Base-by-base conservation (phyloP, 53 echinoderm and acorn worm genomes). In the Henricia sp. region DNA sequence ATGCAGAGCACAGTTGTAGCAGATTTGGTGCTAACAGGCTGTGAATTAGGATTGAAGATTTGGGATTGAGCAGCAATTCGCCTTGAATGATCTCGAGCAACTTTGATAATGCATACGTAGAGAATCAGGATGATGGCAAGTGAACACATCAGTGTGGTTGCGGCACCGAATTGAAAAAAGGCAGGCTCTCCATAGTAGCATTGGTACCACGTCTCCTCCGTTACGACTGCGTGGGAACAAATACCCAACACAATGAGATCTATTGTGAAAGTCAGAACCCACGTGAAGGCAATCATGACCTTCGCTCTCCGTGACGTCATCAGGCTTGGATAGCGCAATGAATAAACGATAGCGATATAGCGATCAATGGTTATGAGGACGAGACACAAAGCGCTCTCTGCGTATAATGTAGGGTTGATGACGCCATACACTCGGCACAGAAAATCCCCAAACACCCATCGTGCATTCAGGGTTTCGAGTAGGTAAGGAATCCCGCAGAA, bases 361-460 rank as follows among this genome's bases (percentile, higher is more conserved):
- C 85, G 74, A 37, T 85, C 85, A 5, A 50, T 32, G 48, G 72
- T 73, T 25, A 85, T 50, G 1, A 85, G 0, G 13, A 85, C 27
- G 34, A 85, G 34, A 6, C 73, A 85, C 3, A 51, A 0, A 6
- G 26, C 6, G 44, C 60, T 85, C 5, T 46, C 13, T 17, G 40
- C 23, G 3, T 48, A 0, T 0, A 48, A 33, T 17, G 35, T 11
- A 34, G 30, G 20, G 36, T 37, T n/a, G 6, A 52, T 12, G 5
- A 77, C 17, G 21, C 30, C 59, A 20, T 42, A 71, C 29, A 48
- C 9, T 11, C 33, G 4, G 16, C 44, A 71, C 1, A 35, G 56
- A 40, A 41, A 55, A 26, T 41, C 59, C 6, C 58, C 66, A 4
- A 48, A 44, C n/a, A 42, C 60, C 84, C 48, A 70, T 17, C 10